Evolutionary conservation across 2,797 vertebrate species (phyloP).

Genomic region (Tamandua tetradactyla): DNA sequence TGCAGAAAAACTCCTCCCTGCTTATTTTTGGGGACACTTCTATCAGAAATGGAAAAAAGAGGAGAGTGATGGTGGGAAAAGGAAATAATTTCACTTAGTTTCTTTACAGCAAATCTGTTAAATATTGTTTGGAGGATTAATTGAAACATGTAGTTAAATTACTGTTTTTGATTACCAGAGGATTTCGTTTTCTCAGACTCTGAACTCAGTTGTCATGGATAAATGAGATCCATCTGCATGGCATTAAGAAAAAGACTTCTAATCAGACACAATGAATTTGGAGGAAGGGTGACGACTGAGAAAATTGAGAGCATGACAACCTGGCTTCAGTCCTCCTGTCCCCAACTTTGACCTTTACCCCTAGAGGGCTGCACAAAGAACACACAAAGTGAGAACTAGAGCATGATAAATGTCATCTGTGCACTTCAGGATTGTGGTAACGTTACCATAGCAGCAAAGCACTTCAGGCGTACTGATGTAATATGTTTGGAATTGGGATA

Average conservation of each 20-base stretch:
- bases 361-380: background rate
- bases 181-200: constrained; percentile 59
- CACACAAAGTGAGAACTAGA: background rate
- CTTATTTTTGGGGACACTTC: background rate
- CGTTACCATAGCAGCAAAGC: constrained; percentile 64
- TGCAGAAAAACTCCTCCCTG: background rate
- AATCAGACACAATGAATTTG: background rate
- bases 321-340: background rate
- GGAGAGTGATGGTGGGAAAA: background rate
- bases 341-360: background rate
- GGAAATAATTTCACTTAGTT: constrained; percentile 15
- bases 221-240: constrained; percentile 64
- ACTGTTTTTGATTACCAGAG: constrained; percentile 61
- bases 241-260: constrained; percentile 53
- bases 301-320: background rate
- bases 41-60: background rate
- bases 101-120: constrained; percentile 52
- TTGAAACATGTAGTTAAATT: constrained; percentile 62
- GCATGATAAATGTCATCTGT: constrained; percentile 13
- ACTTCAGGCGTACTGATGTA: background rate
- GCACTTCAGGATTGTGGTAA: background rate
- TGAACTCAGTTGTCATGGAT: constrained; percentile 55
- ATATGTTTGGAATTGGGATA: constrained; percentile 53
- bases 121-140: constrained; percentile 51
- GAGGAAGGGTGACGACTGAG: background rate